These are phyloP conservation scores for Rhagoletis zephyria DNA, from an alignment of 1,140 invertebrate species.

Conservation along the genomic window DNA sequence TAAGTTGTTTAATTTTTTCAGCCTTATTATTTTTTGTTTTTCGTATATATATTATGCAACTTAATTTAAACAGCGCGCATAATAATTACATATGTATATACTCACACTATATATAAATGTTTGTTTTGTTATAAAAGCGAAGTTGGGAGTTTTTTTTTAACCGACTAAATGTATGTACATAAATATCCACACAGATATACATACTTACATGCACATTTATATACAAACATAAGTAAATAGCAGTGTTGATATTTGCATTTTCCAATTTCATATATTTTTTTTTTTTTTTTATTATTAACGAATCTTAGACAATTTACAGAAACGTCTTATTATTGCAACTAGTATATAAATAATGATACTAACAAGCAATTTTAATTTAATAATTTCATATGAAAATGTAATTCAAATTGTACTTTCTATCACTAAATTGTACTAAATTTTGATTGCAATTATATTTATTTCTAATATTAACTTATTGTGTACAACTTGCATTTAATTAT, in stretches of 20 bases:
- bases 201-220: background rate
- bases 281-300: too few species aligned
- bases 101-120: background rate
- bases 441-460: too few species aligned
- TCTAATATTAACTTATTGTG: too few species aligned
- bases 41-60: slow-evolving; percentile 24
- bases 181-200: background rate
- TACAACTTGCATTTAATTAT: too few species aligned
- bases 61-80: slow-evolving; percentile 26
- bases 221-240: background rate
- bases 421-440: too few species aligned
- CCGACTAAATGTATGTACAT: background rate
- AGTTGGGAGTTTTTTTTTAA: background rate
- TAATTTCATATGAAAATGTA: too few species aligned
- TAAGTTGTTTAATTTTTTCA: slow-evolving; percentile 9
- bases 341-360: too few species aligned
- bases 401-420: too few species aligned
- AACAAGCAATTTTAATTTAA: too few species aligned
- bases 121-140: slow-evolving; percentile 6
- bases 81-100: background rate
- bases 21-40: background rate
- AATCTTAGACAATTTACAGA: too few species aligned
- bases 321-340: too few species aligned
- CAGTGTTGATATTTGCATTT: background rate
- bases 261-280: too few species aligned